Conservation (phyloP, 1,140 invertebrate species). For the Caligus rogercresseyi region DNA sequence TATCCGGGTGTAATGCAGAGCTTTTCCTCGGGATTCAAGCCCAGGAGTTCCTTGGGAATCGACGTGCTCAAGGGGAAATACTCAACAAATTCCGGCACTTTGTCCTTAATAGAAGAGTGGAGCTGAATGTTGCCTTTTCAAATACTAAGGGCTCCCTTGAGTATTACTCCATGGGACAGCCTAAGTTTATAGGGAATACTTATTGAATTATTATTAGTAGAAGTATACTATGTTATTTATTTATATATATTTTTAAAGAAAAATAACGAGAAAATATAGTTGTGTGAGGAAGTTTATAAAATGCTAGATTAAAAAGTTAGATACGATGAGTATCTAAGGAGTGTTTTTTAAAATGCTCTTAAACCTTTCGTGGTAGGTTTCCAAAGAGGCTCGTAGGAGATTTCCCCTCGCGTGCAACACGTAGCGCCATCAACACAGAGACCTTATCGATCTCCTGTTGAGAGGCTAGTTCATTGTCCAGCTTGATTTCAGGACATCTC, state of each 20-base stretch:
- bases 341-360: not conserved
- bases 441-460: conserved; percentile 19
- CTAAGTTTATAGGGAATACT: not conserved
- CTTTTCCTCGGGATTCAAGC: not conserved
- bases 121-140: not conserved
- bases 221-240: not conserved
- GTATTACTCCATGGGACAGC: not conserved
- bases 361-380: conserved; percentile 11
- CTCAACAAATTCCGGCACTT: not conserved
- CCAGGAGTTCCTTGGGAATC: not conserved
- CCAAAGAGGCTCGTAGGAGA: conserved; percentile 15
- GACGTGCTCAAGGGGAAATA: not conserved
- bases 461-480: conserved; percentile 16
- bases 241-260: not conserved
- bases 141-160: not conserved
- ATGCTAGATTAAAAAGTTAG: too few species aligned
- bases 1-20: not conserved
- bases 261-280: not conserved
- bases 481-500: conserved; percentile 10
- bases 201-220: not conserved
- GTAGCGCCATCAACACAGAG: conserved; percentile 15
- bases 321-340: too few species aligned
- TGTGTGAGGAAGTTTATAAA: not conserved
- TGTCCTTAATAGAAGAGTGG: not conserved
- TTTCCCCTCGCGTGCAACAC: conserved; percentile 12